Evolutionary conservation across 2,888 invertebrate species (phyloP), one percentile per base, ranked within the genome.

Genomic region (Eucera pruinosa): DNA sequence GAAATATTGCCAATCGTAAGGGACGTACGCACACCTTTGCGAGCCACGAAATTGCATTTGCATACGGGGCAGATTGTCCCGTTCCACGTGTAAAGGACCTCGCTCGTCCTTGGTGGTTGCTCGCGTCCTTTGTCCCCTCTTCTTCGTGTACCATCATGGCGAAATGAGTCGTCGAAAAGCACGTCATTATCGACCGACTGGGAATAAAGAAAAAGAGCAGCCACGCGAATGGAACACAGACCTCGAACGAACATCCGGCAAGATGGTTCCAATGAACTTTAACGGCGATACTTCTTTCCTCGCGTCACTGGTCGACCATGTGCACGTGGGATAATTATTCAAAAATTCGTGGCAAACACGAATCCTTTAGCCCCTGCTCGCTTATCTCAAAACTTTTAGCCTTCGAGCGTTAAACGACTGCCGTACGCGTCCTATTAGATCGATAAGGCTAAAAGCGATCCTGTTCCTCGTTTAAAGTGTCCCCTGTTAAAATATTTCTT

Each of bases 1-100:
- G 85, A 89, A 88, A 89, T 89, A 89, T 88, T 84, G 82, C 89
- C 85, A 82, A 88, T 89, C 86, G 83, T 86, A 89, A 86, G 75
- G 72, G 70, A 71, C 70, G 79, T 69, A 71, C 71, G 74, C 50
- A 57, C 61, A 54, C 41, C 47, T 27, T 48, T 79, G 66, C 45
- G 43, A 33, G 65, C 72, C 74, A 81, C 78, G 41, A 89, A 89
- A 90, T 89, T 89, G 85, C 89, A 89, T 89, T 89, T 90, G 88
- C 89, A 90, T 90, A 89, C 84, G 80, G 82, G 83, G 81, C 82
- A 82, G 82, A 84, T 83, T 83, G 85, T 85, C 84, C 86, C 84
- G 83, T 85, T 83, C 70, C 83, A 74, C 83, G 77, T 75, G 82
- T 68, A 80, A 84, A 72, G 69, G 65, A 81, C 72, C 82, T 78